Conservation (phyloP, 2,888 invertebrate genomes). For the Coelinius sp. region DNA sequence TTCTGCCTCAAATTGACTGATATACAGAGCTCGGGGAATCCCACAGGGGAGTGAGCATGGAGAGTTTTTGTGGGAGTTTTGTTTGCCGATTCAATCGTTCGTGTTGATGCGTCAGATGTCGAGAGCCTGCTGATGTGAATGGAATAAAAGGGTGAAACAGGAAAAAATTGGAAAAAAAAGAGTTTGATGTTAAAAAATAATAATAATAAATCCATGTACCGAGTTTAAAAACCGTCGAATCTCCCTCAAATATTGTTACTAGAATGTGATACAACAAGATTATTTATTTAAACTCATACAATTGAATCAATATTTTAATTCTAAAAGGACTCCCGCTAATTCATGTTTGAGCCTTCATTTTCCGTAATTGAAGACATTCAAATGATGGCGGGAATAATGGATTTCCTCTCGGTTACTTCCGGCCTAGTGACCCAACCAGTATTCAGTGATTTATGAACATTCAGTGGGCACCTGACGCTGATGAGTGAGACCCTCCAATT, state of each 20-base stretch:
- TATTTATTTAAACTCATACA: background rate
- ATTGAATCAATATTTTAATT: background rate
- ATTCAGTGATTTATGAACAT: slow-evolving; percentile 20
- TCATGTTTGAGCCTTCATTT: background rate
- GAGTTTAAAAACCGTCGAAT: background rate
- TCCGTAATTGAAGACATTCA: background rate
- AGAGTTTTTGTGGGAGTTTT: slow-evolving; percentile 30
- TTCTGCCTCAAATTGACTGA: slow-evolving; percentile 24
- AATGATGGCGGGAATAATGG: background rate
- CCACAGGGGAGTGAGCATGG: slow-evolving; percentile 9
- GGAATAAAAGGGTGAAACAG: slow-evolving; percentile 14
- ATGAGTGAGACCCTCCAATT: slow-evolving; percentile 45
- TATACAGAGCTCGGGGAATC: slow-evolving; percentile 11
- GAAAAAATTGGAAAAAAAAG: background rate
- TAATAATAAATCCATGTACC: background rate
- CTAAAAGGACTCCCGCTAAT: background rate
- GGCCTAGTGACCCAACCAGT: background rate
- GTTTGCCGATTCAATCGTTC: slow-evolving; percentile 43
- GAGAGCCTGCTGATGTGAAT: slow-evolving; percentile 24
- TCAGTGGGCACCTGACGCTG: slow-evolving; percentile 9
- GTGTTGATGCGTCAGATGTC: slow-evolving; percentile 34
- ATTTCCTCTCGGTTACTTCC: background rate
- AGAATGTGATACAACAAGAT: background rate
- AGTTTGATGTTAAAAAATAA: background rate
- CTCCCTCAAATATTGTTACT: background rate